Evolutionary conservation across 2,113 vertebrate species (phyloP), one percentile per base, ranked within the genome.

Genomic region (Solea solea): DNA sequence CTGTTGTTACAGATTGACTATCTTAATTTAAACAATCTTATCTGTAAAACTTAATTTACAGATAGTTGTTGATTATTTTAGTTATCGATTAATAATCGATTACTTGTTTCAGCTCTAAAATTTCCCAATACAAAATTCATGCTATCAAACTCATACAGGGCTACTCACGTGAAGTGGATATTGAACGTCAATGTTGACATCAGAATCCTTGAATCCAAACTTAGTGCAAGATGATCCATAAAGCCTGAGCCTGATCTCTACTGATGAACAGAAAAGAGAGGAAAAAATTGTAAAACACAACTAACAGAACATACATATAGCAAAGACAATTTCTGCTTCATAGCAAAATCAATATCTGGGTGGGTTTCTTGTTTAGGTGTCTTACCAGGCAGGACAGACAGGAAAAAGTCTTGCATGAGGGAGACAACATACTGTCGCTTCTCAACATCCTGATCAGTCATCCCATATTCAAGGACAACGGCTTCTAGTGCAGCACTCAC

Each of bases 151-250:
- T 77, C 52, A 74, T 55, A 57, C 54, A 53, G 49, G 9, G 27
- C 77, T 94, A 97, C 96, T 96, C 95, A 98, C 97, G 45, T 78
- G 92, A 78, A 88, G 85, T 76, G 96, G 96, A 91, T 95, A 97
- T 76, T 96, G 95, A 84, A 95, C 92, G 88, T 98, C 96, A 87
- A 98, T 95, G 86, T 98, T 98, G 81, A 98, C 86, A 78, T 98
- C 96, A 13, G 97, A 98, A 83, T 94, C 94, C 89, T 92, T 97
- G 89, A 98, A 98, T 89, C 97, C 96, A 91, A 98, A 94, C 87
- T 93, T 93, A 68, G 95, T 96, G 83, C 85, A 95, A 72, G 97
- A 98, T 55, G 97, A 98, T 74, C 97, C 97, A 90, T 98, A 98
- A n/a, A 98, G 90, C 87, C 96, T 94, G 80, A 98, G 91, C n/a